phyloP scores from a whole-genome alignment of 2,888 invertebrate genomes.

The Drosophila formosana region DNA sequence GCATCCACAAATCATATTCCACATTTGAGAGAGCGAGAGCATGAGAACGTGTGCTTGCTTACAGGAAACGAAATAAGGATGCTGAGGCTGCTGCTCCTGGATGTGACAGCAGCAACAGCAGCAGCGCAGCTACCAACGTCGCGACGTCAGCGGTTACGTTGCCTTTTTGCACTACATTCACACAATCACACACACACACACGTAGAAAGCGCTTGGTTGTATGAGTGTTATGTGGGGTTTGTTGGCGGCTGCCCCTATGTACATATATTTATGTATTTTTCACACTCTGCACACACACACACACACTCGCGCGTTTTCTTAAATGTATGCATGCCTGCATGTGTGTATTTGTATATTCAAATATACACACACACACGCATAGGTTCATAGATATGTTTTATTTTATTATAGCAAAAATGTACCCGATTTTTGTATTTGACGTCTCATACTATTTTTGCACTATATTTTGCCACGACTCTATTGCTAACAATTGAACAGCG shows the following conservation, averaged over 20 bases:
- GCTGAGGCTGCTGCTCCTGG: slow-evolving; percentile 63
- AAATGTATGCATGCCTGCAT: slow-evolving; percentile 21
- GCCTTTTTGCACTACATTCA: slow-evolving; percentile 57
- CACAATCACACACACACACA: slow-evolving; percentile 16
- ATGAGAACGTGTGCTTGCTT: slow-evolving; percentile 14
- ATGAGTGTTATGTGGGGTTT: slow-evolving; percentile 46
- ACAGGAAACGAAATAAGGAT: slow-evolving; percentile 73
- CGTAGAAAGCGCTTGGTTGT: slow-evolving; percentile 14
- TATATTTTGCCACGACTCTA: slow-evolving; percentile 19
- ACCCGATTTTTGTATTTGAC: slow-evolving; percentile 40
- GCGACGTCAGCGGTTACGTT: slow-evolving; percentile 71
- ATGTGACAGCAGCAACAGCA: slow-evolving; percentile 41
- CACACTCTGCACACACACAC: slow-evolving; percentile 70
- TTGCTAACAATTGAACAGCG: slow-evolving; percentile 36
- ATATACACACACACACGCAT: slow-evolving; percentile 30
- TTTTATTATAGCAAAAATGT: slow-evolving; percentile 45
- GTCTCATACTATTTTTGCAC: slow-evolving; percentile 27
- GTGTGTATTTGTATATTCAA: slow-evolving; percentile 32
- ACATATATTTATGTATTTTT: slow-evolving; percentile 56
- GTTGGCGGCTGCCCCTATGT: slow-evolving; percentile 63
- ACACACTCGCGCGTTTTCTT: slow-evolving; percentile 51
- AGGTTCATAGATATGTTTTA: slow-evolving; percentile 55
- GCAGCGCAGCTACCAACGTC: slow-evolving; percentile 53
- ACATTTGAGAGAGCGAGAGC: slow-evolving; percentile 50
- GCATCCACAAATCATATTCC: slow-evolving; percentile 53